phyloP scores from a whole-genome alignment of 2,888 invertebrate species.

The Nephrotoma appendiculata region DNA sequence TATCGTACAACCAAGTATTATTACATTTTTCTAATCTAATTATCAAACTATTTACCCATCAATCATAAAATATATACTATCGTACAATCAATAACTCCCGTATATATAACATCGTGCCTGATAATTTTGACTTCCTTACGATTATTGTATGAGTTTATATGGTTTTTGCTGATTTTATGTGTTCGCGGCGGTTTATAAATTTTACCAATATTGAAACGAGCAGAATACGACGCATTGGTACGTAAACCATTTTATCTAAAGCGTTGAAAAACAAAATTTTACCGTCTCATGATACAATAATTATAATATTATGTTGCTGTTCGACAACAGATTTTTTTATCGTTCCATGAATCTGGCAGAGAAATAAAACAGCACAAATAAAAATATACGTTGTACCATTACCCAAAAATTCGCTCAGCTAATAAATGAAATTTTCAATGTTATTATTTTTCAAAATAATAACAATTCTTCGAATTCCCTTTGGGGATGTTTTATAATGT shows the following conservation, averaged over 20 bases:
- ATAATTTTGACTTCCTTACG: neutral
- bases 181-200: neutral
- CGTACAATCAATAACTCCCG: neutral
- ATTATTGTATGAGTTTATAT: neutral
- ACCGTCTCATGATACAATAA: neutral
- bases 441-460: neutral
- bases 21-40: neutral
- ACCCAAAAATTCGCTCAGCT: neutral
- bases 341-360: neutral
- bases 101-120: no score
- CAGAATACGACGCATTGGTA: neutral
- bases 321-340: neutral
- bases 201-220: neutral
- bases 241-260: neutral
- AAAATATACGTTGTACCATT: neutral
- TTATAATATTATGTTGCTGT: neutral
- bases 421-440: neutral
- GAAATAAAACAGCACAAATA: neutral
- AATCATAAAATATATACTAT: neutral
- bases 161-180: neutral
- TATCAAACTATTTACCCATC: neutral
- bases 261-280: neutral
- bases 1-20: no score
- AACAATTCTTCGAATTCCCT: neutral
- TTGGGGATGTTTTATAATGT: neutral